Evolutionary conservation across 2,797 vertebrate genomes (phyloP), one percentile per base, ranked within the genome.

Genomic region (Myotis findleyi): DNA sequence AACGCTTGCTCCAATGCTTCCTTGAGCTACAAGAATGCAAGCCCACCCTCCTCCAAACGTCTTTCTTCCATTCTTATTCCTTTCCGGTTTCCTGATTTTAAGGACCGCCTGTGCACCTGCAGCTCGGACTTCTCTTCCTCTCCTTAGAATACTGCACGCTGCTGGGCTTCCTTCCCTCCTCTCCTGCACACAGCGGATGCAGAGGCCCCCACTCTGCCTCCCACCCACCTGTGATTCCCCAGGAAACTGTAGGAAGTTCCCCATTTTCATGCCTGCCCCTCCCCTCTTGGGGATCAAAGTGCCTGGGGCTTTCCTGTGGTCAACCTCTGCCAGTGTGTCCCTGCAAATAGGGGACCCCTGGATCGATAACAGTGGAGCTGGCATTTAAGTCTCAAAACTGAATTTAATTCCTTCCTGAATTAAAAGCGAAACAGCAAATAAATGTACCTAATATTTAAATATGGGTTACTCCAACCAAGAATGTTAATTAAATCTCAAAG

Each of bases 61-160:
- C 91, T 80, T 95, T 72, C 77, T 84, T n/a, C 62, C 73, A 66
- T 88, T 84, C 89, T 59, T 36, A 33, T 2, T 30, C 87, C 51
- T 62, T 76, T 89, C 62, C 33, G 38, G 83, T 53, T 95, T 93
- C 92, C 92, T 84, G 93, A 82, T 57, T 82, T 36, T 4, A 25
- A 85, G 38, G n/a, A 10, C 21, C 0, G 4, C 33, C 33, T 17
- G 3, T 17, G 62, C 93, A 83, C 87, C 97, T 93, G 83, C 23
- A 7, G 16, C 87, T 38, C 87, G 2, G 38, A 4, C 47, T 0
- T 14, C 49, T 47, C n/a, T 57, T n/a, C 86, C 80, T 38, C 85
- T 9, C 17, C 20, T 11, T 0, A 18, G 83, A n/a, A 44, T 17
- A 25, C 20, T 7, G 83, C 51, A 27, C 14, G 1, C 1, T 0